phyloP scores from a whole-genome alignment of 2,888 invertebrate species.

The Cataglyphis altisquamis region DNA sequence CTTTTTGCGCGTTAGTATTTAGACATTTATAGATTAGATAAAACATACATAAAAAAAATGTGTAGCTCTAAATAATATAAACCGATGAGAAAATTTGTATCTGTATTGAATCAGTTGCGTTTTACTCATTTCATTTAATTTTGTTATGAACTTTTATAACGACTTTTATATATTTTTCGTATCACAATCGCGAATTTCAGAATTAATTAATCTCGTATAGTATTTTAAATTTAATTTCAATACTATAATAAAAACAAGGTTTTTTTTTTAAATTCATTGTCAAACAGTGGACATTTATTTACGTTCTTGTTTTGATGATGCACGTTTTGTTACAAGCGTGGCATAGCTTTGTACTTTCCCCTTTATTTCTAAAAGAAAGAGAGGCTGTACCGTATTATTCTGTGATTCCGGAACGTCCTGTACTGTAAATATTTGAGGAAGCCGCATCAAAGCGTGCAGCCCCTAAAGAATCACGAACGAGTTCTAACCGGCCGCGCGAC shows the following conservation, averaged over 20 bases:
- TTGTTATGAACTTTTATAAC: background rate
- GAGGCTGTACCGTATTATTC: conserved; percentile 51
- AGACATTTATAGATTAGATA: background rate
- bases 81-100: conserved; percentile 23
- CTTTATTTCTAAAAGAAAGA: conserved; percentile 41
- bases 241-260: background rate
- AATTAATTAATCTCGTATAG: background rate
- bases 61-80: conserved; percentile 38
- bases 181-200: background rate
- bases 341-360: conserved; percentile 7
- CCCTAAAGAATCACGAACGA: conserved; percentile 55
- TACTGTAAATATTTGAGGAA: conserved; percentile 57
- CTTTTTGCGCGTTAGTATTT: conserved; percentile 19
- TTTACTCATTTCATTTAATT: background rate
- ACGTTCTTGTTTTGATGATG: background rate
- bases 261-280: background rate
- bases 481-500: conserved; percentile 50
- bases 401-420: conserved; percentile 53
- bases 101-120: background rate
- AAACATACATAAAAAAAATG: background rate
- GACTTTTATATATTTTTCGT: background rate
- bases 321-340: conserved; percentile 29
- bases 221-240: background rate
- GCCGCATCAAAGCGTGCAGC: conserved; percentile 52
- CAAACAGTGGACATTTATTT: background rate